Percentiles rank a stretch among this genome's conserved stretches.
Conservation (phyloP, 1,140 invertebrate species). For the Epicauta chinensis region DNA sequence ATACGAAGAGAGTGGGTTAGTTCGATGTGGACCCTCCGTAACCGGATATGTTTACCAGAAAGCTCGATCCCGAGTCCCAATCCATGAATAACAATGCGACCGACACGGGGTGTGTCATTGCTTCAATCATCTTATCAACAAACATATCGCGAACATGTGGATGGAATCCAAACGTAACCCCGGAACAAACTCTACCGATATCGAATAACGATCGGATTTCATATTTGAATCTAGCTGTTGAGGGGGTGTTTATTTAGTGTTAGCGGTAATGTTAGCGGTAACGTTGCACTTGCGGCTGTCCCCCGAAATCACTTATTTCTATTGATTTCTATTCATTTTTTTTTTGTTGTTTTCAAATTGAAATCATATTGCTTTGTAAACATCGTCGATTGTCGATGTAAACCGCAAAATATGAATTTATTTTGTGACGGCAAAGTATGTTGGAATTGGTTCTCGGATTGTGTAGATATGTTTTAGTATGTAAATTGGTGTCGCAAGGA, state of each 20-base stretch:
- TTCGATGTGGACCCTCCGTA: slow-evolving; percentile 23
- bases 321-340: too few species aligned
- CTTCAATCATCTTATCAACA: slow-evolving; percentile 35
- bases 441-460: slow-evolving; percentile 34
- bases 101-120: slow-evolving; percentile 1
- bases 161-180: slow-evolving; percentile 24
- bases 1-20: slow-evolving; percentile 20
- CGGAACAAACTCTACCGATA: slow-evolving; percentile 10
- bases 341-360: too few species aligned
- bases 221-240: slow-evolving; percentile 44
- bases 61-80: slow-evolving; percentile 32
- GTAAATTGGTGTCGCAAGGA: slow-evolving; percentile 39
- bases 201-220: slow-evolving; percentile 28
- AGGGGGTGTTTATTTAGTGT: too few species aligned
- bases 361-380: too few species aligned
- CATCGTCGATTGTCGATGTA: too few species aligned
- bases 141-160: slow-evolving; percentile 35
- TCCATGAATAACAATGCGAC: slow-evolving; percentile 39
- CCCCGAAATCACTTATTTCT: too few species aligned
- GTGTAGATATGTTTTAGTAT: slow-evolving; percentile 40
- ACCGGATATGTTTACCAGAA: slow-evolving; percentile 36
- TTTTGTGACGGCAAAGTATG: slow-evolving; percentile 19
- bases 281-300: too few species aligned
- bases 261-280: too few species aligned
- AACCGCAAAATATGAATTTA: too few species aligned